Conservation (phyloP, 2,888 invertebrate genomes). For the Megamerina dolium region DNA sequence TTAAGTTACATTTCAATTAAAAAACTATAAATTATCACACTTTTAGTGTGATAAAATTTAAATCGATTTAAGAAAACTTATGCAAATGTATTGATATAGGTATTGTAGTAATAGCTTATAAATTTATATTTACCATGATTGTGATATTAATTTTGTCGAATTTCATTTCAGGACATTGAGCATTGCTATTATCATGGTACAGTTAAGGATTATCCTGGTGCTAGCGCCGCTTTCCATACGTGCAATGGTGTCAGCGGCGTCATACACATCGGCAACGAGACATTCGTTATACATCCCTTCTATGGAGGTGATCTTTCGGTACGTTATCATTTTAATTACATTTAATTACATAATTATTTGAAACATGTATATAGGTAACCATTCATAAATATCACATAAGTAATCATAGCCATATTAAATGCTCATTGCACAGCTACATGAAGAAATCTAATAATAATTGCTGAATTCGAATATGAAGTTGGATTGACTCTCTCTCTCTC, state of each 20-base stretch:
- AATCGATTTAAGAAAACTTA: no score
- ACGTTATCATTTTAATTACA: slow-evolving; percentile 51
- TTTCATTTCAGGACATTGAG: slow-evolving; percentile 74
- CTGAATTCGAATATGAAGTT: no score
- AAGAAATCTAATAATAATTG: no score
- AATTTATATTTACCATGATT: slow-evolving; percentile 5
- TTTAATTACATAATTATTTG: not conserved
- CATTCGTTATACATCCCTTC: slow-evolving; percentile 96
- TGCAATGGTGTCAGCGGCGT: slow-evolving; percentile 97
- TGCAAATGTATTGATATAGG: not conserved
- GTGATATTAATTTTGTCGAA: not conserved
- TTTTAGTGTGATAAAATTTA: no score
- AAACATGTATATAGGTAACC: no score
- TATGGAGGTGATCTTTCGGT: slow-evolving; percentile 95
- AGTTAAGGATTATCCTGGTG: slow-evolving; percentile 93
- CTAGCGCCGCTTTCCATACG: slow-evolving; percentile 94
- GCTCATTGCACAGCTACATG: no score
- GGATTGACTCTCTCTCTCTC: no score
- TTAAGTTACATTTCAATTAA: no score
- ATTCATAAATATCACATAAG: no score
- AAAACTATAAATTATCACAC: no score
- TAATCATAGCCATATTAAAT: no score
- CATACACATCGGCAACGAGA: slow-evolving; percentile 96
- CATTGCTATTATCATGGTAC: slow-evolving; percentile 99
- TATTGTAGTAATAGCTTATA: not conserved